Evolutionary conservation across 2,888 invertebrate species (phyloP).

Genomic region (Cataglyphis livida): DNA sequence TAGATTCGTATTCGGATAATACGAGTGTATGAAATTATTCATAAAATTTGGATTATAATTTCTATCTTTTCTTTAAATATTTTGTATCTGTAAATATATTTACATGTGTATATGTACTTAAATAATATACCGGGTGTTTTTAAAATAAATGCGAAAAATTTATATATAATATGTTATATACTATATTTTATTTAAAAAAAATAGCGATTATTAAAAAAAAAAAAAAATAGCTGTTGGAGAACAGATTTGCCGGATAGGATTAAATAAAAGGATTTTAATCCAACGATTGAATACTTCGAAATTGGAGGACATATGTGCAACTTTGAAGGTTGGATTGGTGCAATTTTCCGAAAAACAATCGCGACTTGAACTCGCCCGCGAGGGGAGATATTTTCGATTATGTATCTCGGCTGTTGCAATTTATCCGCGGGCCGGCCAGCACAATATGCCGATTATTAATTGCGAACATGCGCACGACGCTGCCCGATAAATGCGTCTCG

Average conservation of each 20-base stretch:
- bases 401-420: constrained; percentile 39
- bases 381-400: constrained; percentile 47
- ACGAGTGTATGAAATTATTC: not conserved
- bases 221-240: not conserved
- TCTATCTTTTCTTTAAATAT: not conserved
- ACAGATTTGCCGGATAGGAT: not conserved
- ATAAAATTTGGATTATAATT: not conserved
- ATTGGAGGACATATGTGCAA: not conserved
- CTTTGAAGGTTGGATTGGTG: not conserved
- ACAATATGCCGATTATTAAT: constrained; percentile 54
- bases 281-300: not conserved
- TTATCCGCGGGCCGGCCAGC: constrained; percentile 43
- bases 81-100: not conserved
- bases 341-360: constrained; percentile 52
- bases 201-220: too few species aligned
- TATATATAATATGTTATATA: too few species aligned
- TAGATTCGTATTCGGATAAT: constrained; percentile 6
- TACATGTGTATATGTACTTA: not conserved
- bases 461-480: constrained; percentile 52
- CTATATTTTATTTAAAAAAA: not conserved
- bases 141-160: too few species aligned
- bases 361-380: constrained; percentile 11
- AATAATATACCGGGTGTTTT: not conserved
- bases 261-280: not conserved
- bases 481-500: constrained; percentile 50